A percentile compares a stretch with the other conserved stretches of the same genome.
These are phyloP conservation scores for Gasterosteus aculeatus DNA, from an alignment of 2,113 vertebrate genomes.

Conservation along the genomic window DNA sequence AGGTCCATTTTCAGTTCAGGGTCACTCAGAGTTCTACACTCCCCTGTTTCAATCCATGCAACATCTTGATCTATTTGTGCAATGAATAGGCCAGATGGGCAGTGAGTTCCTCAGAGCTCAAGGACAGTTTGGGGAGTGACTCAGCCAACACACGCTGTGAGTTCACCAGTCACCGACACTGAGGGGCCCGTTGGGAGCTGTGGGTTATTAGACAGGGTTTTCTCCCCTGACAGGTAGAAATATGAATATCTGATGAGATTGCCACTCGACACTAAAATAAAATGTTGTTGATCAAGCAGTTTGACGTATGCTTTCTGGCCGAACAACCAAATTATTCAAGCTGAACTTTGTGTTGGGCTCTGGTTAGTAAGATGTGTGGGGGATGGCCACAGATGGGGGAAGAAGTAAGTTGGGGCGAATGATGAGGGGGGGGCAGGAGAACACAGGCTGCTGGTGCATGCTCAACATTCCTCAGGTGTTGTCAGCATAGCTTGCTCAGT, in stretches of 20 bases:
- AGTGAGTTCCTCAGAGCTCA: slow-evolving; percentile 65
- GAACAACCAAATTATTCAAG: slow-evolving; percentile 5
- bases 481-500: slow-evolving; percentile 71
- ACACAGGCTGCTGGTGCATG: slow-evolving; percentile 71
- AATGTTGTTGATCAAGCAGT: neutral
- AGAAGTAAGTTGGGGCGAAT: slow-evolving; percentile 23
- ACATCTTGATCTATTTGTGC: slow-evolving; percentile 56
- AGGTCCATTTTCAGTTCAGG: slow-evolving; percentile 31
- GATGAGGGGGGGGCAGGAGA: slow-evolving; percentile 39
- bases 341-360: slow-evolving; percentile 39
- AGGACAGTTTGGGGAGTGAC: slow-evolving; percentile 75
- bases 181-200: slow-evolving; percentile 40
- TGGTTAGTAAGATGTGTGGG: slow-evolving; percentile 28
- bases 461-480: slow-evolving; percentile 82
- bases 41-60: slow-evolving; percentile 54
- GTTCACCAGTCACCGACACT: slow-evolving; percentile 54
- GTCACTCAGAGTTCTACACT: slow-evolving; percentile 50
- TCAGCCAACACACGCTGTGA: slow-evolving; percentile 59
- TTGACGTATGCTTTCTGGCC: neutral
- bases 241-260: slow-evolving; percentile 3
- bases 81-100: slow-evolving; percentile 68
- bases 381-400: slow-evolving; percentile 42
- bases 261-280: neutral
- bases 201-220: slow-evolving; percentile 27
- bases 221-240: neutral